Evolutionary conservation across 2,888 invertebrate genomes (phyloP).

Genomic region (Eilema depressum): DNA sequence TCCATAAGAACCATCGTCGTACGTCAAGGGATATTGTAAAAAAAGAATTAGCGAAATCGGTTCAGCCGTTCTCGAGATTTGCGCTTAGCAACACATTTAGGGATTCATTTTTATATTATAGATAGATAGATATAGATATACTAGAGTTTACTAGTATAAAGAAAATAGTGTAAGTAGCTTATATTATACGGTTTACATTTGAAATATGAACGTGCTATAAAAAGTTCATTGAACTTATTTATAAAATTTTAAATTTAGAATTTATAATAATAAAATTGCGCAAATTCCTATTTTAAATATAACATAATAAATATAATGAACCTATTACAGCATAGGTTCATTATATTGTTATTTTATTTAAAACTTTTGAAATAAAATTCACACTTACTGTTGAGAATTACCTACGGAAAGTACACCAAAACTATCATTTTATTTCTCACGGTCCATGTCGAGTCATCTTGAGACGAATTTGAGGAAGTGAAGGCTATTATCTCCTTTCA

Average conservation of each 20-base stretch:
- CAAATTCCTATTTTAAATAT: neutral
- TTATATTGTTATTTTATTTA: neutral
- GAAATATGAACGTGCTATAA: constrained; percentile 24
- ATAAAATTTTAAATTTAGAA: neutral
- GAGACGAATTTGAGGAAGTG: constrained; percentile 82
- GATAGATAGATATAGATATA: too few species aligned
- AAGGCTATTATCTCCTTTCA: constrained; percentile 77
- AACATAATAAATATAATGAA: too few species aligned
- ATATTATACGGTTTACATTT: constrained; percentile 12
- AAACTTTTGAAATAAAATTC: constrained; percentile 14
- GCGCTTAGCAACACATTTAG: too few species aligned
- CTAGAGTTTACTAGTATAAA: neutral
- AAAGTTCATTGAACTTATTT: constrained; percentile 15
- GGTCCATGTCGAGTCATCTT: constrained; percentile 74
- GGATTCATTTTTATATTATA: too few species aligned
- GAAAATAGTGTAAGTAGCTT: neutral
- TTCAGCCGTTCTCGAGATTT: too few species aligned
- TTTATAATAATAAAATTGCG: neutral
- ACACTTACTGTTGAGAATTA: constrained; percentile 42
- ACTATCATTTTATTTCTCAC: constrained; percentile 79
- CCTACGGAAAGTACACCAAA: constrained; percentile 43
- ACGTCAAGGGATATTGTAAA: too few species aligned
- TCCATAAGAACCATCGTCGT: too few species aligned
- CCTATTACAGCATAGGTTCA: neutral
- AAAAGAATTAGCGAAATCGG: too few species aligned